These are phyloP conservation scores for Zoanthus sansibaricus DNA, from an alignment of 92 coral and sea anemone genomes.

Conservation along the genomic window DNA sequence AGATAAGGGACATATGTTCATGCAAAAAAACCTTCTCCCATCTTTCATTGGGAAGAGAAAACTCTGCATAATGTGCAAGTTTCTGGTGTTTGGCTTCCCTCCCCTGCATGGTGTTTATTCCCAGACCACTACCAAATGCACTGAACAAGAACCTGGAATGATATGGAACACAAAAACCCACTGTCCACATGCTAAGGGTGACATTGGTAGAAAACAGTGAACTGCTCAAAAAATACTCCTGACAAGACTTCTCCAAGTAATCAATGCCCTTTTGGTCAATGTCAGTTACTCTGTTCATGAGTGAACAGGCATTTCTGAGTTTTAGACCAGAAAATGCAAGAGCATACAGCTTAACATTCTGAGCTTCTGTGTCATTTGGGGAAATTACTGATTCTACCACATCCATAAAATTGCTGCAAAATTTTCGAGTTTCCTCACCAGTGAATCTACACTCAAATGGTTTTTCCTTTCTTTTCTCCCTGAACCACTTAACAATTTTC, in stretches of 20 bases:
- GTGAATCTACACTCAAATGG: conserved; percentile 72
- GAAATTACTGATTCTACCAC: conserved; percentile 65
- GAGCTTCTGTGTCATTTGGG: conserved; percentile 59
- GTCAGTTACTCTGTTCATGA: conserved; percentile 71
- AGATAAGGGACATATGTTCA: conserved; percentile 72
- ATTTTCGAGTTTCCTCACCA: conserved; percentile 76
- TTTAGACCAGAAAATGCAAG: conserved; percentile 65
- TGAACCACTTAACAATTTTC: conserved; percentile 71
- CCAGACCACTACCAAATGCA: conserved; percentile 68
- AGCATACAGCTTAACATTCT: conserved; percentile 48
- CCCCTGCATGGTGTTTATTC: conserved; percentile 75
- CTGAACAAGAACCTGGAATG: conserved; percentile 67
- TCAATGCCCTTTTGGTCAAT: conserved; percentile 68
- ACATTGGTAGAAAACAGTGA: conserved; percentile 61
- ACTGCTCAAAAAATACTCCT: conserved; percentile 69
- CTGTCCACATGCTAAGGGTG: conserved; percentile 77
- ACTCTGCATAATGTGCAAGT: conserved; percentile 74
- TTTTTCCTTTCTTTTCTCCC: conserved; percentile 62
- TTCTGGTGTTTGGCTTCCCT: conserved; percentile 78
- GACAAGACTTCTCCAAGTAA: conserved; percentile 67
- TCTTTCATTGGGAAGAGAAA: conserved; percentile 72
- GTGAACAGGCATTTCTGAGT: conserved; percentile 68
- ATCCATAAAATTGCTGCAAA: conserved; percentile 68
- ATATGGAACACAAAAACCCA: conserved; percentile 79
- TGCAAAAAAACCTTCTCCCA: conserved; percentile 79